phyloP scores from a whole-genome alignment of 2,113 vertebrate genomes.

The Corvus cornix region DNA sequence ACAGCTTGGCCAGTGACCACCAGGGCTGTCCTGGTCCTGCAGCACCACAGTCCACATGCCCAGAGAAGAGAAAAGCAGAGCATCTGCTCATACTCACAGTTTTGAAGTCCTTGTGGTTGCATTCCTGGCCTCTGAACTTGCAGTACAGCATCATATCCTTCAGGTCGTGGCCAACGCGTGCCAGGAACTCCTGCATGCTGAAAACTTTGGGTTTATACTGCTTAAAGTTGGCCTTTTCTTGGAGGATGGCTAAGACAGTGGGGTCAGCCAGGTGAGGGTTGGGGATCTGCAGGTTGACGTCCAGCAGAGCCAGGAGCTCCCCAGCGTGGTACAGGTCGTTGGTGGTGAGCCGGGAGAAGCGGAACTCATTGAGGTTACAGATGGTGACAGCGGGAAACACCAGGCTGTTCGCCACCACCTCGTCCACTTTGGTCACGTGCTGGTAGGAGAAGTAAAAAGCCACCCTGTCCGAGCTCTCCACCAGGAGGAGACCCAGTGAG shows the following conservation, averaged over 20 bases:
- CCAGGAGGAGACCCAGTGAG: constrained; percentile 86
- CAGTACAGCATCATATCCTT: constrained; percentile 99
- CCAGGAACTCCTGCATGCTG: constrained; percentile 96
- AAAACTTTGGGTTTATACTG: constrained; percentile 92
- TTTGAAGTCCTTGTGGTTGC: constrained; percentile 91
- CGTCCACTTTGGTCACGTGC: constrained; percentile 93
- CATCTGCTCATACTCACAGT: constrained; percentile 83
- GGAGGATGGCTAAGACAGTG: constrained; percentile 81
- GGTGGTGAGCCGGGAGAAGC: constrained; percentile 91
- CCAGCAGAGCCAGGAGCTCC: constrained; percentile 91
- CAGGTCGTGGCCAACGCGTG: constrained; percentile 92
- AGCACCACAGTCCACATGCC: neutral
- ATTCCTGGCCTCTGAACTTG: constrained; percentile 94
- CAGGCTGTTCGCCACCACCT: constrained; percentile 89
- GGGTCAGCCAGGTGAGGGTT: constrained; percentile 93
- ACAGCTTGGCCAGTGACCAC: neutral
- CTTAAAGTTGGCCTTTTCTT: constrained; percentile 91
- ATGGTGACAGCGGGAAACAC: constrained; percentile 94
- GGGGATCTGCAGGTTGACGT: constrained; percentile 90
- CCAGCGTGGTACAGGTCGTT: constrained; percentile 97
- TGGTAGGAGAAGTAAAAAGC: constrained; percentile 96
- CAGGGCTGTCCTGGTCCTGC: neutral
- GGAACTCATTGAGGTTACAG: constrained; percentile 95
- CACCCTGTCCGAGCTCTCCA: constrained; percentile 91
- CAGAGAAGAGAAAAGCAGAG: neutral